Evolutionary conservation across 1,140 invertebrate species (phyloP), one percentile per base, ranked within the genome.

Genomic region (Odontomachus brunneus): DNA sequence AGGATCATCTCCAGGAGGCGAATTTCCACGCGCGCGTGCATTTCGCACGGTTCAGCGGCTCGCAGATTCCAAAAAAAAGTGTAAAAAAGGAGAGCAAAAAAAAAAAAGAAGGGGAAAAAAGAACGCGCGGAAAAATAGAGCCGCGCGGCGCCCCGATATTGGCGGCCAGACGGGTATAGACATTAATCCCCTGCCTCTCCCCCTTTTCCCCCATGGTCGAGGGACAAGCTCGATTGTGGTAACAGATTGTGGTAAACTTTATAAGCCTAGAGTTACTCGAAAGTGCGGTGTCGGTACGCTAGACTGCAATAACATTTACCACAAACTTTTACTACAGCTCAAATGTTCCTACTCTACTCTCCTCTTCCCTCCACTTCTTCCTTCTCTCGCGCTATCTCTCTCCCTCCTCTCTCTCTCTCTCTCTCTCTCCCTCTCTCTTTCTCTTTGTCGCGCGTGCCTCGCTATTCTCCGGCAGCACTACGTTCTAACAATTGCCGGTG

Each of bases 291-390:
- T 44, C 62, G 63, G 57, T 67, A 48, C 65, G 84, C 82, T 59
- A 87, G 73, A 84, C 74, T 87, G 85, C 86, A 87, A 87, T 87
- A 87, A 87, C 86, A 87, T 87, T 87, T 87, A 87, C 86, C 86
- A 87, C 86, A 87, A 87, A 87, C 86, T 88, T 87, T 87, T 87
- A 88, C 86, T 88, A 87, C 85, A 76, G 71, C 85, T 83, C 83
- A 72, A 85, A 88, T 85, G 83, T 72, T 60, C 33, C 57, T 59
- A 44, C 44, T 26, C 38, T 65, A 33, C 49, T 82, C 65, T 55
- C 48, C 48, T 22, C 57, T 44, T 38, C 57, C 44, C 55, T 38
- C 24, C 62, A n/a, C 29, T 78, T 51, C 19, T 29, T 66, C 75
- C 59, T 7, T 62, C 60, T 62, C 24, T 62, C 7, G 14, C 59